Percentiles rank a stretch among this genome's conserved stretches.
Evolutionary conservation across 2,888 invertebrate genomes (phyloP).

Genomic region (Osmoderma eremita): DNA sequence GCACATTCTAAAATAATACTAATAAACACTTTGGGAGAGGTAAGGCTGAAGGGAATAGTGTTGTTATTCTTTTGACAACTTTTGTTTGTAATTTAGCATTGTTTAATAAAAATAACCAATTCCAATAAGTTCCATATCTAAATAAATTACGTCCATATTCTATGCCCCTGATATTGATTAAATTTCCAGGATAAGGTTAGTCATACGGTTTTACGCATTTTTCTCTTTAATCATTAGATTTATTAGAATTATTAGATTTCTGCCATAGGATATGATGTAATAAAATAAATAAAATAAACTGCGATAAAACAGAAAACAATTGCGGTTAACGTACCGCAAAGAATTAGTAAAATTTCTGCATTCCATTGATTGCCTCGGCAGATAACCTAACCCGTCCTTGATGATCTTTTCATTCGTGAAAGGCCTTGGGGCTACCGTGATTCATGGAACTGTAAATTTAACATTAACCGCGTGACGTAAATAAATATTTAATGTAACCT

Average conservation of each 20-base stretch:
- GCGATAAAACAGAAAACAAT: neutral
- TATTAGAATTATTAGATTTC: neutral
- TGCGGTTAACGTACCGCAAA: slow-evolving; percentile 7
- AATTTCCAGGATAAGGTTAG: too few species aligned
- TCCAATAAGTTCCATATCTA: too few species aligned
- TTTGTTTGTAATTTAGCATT: too few species aligned
- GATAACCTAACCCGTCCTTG: slow-evolving; percentile 3
- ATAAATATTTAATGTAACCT: slow-evolving; percentile 10
- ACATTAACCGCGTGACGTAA: neutral
- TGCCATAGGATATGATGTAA: slow-evolving; percentile 1
- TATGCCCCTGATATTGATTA: too few species aligned
- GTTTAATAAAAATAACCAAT: too few species aligned
- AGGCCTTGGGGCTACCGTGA: neutral
- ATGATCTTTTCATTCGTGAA: neutral
- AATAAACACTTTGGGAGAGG: too few species aligned
- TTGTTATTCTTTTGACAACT: too few species aligned
- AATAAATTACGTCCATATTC: too few species aligned
- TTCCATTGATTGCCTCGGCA: slow-evolving; percentile 15
- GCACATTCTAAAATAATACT: too few species aligned
- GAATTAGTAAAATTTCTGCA: slow-evolving; percentile 10
- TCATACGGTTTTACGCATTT: too few species aligned
- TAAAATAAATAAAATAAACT: neutral
- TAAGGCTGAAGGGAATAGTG: too few species aligned
- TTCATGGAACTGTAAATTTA: slow-evolving; percentile 5
- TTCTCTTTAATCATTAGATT: too few species aligned